Evolutionary conservation across 1,140 invertebrate genomes (phyloP), one percentile per base, ranked within the genome.

Genomic region (Drosophila repleta): DNA sequence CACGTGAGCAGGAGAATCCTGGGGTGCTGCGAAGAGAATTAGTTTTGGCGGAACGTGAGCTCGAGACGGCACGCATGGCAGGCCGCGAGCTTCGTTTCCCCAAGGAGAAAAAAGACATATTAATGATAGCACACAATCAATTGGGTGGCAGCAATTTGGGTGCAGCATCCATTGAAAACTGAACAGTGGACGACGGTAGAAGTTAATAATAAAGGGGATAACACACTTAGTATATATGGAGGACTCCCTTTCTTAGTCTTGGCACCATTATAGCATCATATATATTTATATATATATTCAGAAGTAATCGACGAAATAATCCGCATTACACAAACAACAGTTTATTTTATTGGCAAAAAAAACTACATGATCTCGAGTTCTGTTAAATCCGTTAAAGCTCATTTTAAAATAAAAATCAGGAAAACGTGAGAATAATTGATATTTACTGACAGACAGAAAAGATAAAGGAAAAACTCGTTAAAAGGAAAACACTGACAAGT

Each of bases 101-200:
- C 26, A 98, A 98, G 92, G 97, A 99, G 92, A 99, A 98, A 91
- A 96, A 97, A 87, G 97, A 98, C 90, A 98, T 99, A 90, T 93
- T 98, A 11, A 95, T 97, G 93, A 93, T 98, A 75, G 97, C 97
- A 10, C 95, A 96, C 75, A 95, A 95, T 69, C 96, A 97, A 90
- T 93, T 96, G 67, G 94, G 93, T 74, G 92, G 93, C 1, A 91
- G 93, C 41, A 90, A 90, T 39, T 94, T 92, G 74, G 92, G 92
- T 26, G 80, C 93, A 13, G 79, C 90, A 64, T 78, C 80, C 6
- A 90, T 91, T 68, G 87, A 87, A 48, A 89, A 90, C 56, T 91
- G 69, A 90, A 74, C n/a, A 61, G 43, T 35, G 17, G 65, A 32
- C 32, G 11, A 21, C 10, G 35, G 15, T 20, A 39, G 37, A 21